Conservation (phyloP, 1,140 invertebrate genomes). For the Drosophila gunungcola region DNA sequence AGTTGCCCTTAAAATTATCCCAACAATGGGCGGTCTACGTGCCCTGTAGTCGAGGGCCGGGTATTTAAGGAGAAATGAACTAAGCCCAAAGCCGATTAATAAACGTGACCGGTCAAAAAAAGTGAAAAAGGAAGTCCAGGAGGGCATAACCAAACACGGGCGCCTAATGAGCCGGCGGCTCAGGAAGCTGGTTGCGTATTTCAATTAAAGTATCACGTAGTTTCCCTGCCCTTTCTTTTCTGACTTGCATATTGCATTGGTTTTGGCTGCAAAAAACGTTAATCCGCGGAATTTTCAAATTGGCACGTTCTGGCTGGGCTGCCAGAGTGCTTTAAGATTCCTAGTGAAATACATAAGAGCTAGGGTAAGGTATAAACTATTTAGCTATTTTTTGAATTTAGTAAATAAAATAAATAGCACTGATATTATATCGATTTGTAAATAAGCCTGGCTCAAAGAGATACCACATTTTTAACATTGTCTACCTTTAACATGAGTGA, state of each 20-base stretch:
- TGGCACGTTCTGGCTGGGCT: constrained; percentile 45
- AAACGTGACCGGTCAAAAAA: constrained; percentile 72
- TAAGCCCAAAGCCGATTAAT: constrained; percentile 70
- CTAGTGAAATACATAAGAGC: too few species aligned
- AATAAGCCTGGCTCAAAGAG: too few species aligned
- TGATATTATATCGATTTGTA: too few species aligned
- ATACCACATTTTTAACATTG: too few species aligned
- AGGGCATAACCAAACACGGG: constrained; percentile 10
- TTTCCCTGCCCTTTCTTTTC: constrained; percentile 41
- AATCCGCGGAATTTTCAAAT: constrained; percentile 61
- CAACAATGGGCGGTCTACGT: constrained; percentile 65
- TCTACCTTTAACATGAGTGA: too few species aligned
- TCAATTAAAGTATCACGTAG: constrained; percentile 22
- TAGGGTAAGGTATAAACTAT: too few species aligned
- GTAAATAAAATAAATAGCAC: too few species aligned
- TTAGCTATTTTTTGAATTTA: too few species aligned
- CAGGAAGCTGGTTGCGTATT: constrained; percentile 44
- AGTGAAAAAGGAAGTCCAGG: constrained; percentile 40
- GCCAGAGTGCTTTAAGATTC: constrained; percentile 9
- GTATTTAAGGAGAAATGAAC: constrained; percentile 50
- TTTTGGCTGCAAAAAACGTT: constrained; percentile 21
- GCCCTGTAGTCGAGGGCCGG: constrained; percentile 32
- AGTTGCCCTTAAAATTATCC: constrained; percentile 45
- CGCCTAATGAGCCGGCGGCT: constrained; percentile 19
- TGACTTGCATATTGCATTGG: constrained; percentile 41